Conservation (phyloP, 2,797 vertebrate species). For the Alosa sapidissima region DNA sequence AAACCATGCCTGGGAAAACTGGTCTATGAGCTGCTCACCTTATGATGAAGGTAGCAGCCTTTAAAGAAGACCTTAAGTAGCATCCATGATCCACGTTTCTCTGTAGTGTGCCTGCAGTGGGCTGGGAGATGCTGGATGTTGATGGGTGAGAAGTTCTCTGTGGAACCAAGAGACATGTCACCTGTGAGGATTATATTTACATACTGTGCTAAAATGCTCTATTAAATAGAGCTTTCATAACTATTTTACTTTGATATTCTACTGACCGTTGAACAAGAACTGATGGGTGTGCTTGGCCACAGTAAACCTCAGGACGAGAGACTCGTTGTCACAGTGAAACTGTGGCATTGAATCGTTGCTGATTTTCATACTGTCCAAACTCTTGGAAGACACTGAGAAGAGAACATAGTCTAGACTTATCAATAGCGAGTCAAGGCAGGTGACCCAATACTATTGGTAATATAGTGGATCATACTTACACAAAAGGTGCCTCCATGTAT, state of each 20-base stretch:
- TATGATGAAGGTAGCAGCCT: not conserved
- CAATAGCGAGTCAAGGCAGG: too few relatives aligned
- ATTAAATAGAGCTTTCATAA: too few relatives aligned
- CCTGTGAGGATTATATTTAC: too few relatives aligned
- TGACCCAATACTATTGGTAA: too few relatives aligned
- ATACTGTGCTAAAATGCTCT: not conserved
- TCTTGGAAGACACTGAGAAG: not conserved
- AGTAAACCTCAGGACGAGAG: not conserved
- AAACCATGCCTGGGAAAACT: not conserved
- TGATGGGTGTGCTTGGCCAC: not conserved
- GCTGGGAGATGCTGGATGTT: conserved; percentile 16
- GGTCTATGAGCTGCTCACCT: not conserved
- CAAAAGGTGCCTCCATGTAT: not conserved
- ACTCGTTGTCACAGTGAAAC: not conserved
- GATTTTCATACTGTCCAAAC: not conserved
- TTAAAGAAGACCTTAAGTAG: not conserved
- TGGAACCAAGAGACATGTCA: not conserved
- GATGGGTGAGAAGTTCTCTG: not conserved
- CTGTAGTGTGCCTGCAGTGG: not conserved
- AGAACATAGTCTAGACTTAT: not conserved
- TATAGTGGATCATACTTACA: not conserved
- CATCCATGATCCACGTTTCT: not conserved
- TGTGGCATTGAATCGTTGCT: not conserved
- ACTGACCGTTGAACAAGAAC: not conserved
- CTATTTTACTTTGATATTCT: not conserved